Evolutionary conservation across 1,140 invertebrate genomes (phyloP), one percentile per base, ranked within the genome.

Genomic region (Mamestra configurata): DNA sequence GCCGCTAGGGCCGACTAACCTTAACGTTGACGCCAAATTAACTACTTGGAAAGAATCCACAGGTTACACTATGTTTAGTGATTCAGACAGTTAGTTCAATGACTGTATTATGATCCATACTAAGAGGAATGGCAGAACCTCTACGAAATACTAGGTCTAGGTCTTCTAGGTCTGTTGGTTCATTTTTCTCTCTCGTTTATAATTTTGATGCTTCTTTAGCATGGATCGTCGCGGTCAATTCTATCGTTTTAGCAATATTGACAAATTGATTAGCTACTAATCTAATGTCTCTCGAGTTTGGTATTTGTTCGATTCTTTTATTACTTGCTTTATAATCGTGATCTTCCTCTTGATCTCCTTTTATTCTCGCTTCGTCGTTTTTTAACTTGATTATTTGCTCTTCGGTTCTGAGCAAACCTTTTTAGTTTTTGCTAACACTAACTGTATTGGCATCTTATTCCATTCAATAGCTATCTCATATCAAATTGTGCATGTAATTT

Each of bases 1-100:
- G 89, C 70, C 88, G 80, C 84, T 31, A 78, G 53, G 57, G 73
- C 73, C 53, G 73, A 76, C 49, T 76, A 76, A 76, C 73, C 73
- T 76, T 76, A 64, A 5, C 40, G 24, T 64, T 40, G 43, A 37
- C 27, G 73, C 37, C 37, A 73, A 59, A 66, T 51, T 55, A 77
- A 71, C 18, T 37, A 59, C 43, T 68, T 46, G 22, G 20, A 24
- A 27, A 64, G 27, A 64, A 37, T 64, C 18, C 18, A 20, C 18
- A 24, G 61, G 18, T 31, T 1, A 31, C 27, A 66, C 61, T 20
- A 40, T 61, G 31, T 6, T 37, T 61, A 18, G 20, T 61, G 31
- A 61, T 5, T 31, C 27, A 31, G 27, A 31, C 5, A 1, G 27
- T 5, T 31, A 31, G 27, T 31, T 31, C 27, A 31, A 5, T 31